These are phyloP conservation scores for Arenaria interpres DNA, from an alignment of 2,113 vertebrate genomes.

Conservation along the genomic window DNA sequence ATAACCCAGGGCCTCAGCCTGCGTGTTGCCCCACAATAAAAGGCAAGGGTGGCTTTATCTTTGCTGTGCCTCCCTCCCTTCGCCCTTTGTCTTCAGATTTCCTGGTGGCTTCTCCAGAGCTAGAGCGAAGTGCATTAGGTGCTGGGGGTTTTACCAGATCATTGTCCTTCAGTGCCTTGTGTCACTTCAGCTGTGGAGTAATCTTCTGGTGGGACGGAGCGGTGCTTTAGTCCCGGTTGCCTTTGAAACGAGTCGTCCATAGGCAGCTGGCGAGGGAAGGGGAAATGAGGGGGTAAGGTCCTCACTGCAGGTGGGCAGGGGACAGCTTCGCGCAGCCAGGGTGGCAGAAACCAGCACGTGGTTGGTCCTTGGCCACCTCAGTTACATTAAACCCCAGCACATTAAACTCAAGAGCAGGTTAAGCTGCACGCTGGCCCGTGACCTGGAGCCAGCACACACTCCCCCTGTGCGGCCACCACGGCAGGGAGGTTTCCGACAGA, in stretches of 20 bases:
- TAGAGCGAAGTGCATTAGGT: rapidly evolving
- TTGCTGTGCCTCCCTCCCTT: neutral
- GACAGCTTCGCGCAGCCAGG: neutral
- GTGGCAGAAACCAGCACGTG: neutral
- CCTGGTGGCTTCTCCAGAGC: neutral
- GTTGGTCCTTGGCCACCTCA: neutral
- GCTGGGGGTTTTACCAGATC: neutral
- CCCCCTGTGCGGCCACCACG: rapidly evolving
- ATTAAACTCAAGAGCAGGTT: neutral
- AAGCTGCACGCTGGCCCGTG: neutral
- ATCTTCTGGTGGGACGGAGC: conserved; percentile 6
- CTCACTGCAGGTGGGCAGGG: neutral
- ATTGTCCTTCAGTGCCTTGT: neutral
- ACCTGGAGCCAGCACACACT: neutral
- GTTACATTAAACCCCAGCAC: neutral
- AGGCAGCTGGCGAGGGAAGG: neutral
- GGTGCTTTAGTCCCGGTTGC: neutral
- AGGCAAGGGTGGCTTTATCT: conserved; percentile 19
- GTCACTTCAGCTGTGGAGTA: neutral
- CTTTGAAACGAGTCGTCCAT: neutral
- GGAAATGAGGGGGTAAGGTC: neutral
- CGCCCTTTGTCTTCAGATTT: neutral
- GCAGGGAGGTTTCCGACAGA: neutral
- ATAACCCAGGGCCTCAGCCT: neutral
- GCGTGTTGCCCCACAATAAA: neutral